A percentile compares a stretch with the other conserved stretches of the same genome.
Evolutionary conservation across 2,113 vertebrate genomes (phyloP).

Genomic region (Elephas maximus): DNA sequence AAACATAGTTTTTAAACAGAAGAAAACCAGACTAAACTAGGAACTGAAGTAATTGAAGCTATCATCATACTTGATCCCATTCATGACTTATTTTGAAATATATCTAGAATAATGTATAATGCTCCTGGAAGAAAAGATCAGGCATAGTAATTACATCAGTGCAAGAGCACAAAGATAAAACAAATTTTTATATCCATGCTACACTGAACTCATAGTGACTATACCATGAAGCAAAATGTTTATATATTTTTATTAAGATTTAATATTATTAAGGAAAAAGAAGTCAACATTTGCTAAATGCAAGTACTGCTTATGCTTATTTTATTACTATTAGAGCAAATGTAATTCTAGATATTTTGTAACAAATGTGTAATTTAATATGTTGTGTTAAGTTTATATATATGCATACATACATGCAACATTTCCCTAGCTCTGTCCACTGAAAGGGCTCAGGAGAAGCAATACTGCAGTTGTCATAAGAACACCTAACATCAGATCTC

Average conservation of each 20-base stretch:
- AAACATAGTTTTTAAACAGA: not conserved
- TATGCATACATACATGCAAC: not conserved
- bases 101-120: not conserved
- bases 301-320: not conserved
- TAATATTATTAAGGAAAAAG: not conserved
- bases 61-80: not conserved
- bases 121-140: not conserved
- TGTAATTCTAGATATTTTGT: not conserved
- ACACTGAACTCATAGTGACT: not conserved
- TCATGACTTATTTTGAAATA: slow-evolving; percentile 39
- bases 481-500: not conserved
- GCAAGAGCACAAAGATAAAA: not conserved
- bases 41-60: not conserved
- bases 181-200: not conserved
- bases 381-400: not conserved
- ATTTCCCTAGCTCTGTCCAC: not conserved
- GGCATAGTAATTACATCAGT: not conserved
- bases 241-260: not conserved
- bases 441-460: not conserved
- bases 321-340: not conserved
- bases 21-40: not conserved
- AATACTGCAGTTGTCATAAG: not conserved
- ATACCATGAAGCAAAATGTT: not conserved
- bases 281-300: not conserved
- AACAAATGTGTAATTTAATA: not conserved